Base-by-base conservation (phyloP, 2,888 invertebrate species). In the Creontiades dilutus region DNA sequence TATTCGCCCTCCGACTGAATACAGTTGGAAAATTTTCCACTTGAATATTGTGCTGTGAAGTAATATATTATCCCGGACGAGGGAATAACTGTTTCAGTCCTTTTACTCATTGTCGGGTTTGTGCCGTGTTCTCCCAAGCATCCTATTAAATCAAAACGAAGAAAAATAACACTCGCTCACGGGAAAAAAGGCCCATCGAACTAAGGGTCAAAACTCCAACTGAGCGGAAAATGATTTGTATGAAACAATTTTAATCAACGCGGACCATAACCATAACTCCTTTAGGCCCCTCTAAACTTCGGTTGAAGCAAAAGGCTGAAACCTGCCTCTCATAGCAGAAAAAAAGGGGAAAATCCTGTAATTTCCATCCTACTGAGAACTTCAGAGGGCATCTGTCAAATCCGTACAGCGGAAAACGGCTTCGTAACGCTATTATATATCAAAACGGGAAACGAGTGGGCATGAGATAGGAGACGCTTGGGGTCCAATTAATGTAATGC, bases 211-310 rank as follows among this genome's bases (percentile, higher is more conserved):
- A 68, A 68, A 68, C 68, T 68, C 68, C 12, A 68, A 68, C 68
- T 68, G 68, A 27, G 68, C 68, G 68, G 68, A 23, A 68, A 68
- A 68, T 68, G 68, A 68, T 68, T 68, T 68, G 68, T 68, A 68
- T 68, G 68, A 68, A 68, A 68, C 68, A 68, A 68, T 68, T 68
- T 68, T 68, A 68, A 68, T 68, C 68, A 68, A 68, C 68, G 68
- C 68, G 19, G 23, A 68, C 68, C 68, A 68, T 68, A 68, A 68
- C 68, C 68, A 68, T 68, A 68, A 68, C 68, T 68, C 68, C 68
- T 68, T 68, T 68, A 68, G 68, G 27, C 68, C 68, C 68, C 68
- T 68, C 68, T 7, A 27, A 23, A 68, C 68, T 68, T 27, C 68
- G 23, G 68, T 23, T 68, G 68, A 61, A 16, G 23, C 27, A 68